Base-by-base conservation (phyloP, 2,113 vertebrate species). In the Casuarius casuarius region DNA sequence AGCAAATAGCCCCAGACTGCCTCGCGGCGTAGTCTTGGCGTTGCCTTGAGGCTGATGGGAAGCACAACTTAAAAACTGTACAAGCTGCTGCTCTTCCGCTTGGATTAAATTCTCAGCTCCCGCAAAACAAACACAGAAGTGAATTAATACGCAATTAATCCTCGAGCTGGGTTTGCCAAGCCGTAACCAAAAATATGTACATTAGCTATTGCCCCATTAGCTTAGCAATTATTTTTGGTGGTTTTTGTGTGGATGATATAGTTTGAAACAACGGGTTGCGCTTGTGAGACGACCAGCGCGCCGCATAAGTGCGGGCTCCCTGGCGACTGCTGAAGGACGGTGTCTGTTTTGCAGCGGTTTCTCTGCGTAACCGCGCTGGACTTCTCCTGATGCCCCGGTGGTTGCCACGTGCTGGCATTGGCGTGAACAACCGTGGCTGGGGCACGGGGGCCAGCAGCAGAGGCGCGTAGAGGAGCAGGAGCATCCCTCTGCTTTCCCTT, bases 111-210 rank as follows among this genome's bases (percentile, higher is more conserved):
- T 44, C 80, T 87, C 62, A 76, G 84, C 68, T 73, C 79, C 52
- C 52, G 22, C 35, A 91, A 76, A 87, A 72, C 85, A 87, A 80
- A 72, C 63, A 33, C 1, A 62, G 80, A 61, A 56, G 56, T 78
- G 67, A 89, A 89, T 86, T 87, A 92, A 63, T 80, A 38, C 7
- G 35, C 44, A 84, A 33, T 95, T 84, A 89, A 86, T 78, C 21
- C 66, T 88, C 2, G 2, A 78, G 38, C 72, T 81, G 93, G 46
- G 25, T 86, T 88, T 94, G 65, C 68, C 68, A 89, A 86, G n/a
- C 59, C 33, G 31, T 84, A 77, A 86, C 51, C 79, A 96, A 75
- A 83, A 75, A 81, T 12, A 25, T 68, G 23, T 56, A 74, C 40
- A 19, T 82, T 89, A 65, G 52, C 33, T 82, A 48, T 71, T 51